Evolutionary conservation across 2,113 vertebrate genomes (phyloP).

Genomic region (Lagopus leucura): DNA sequence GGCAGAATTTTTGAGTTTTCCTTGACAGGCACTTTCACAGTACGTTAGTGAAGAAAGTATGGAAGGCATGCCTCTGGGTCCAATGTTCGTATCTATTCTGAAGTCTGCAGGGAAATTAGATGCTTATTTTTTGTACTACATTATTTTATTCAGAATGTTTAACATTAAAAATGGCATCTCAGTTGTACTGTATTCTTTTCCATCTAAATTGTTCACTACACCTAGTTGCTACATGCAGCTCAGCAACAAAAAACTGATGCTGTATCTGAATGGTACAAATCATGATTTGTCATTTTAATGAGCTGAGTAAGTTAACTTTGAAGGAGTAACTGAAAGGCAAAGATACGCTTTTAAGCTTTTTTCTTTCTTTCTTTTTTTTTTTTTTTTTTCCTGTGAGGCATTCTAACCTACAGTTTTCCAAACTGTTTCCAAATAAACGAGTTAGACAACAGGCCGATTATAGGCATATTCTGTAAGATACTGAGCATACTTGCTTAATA

Average conservation of each 20-base stretch:
- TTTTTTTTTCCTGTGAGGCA: not conserved
- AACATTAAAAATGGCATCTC: not conserved
- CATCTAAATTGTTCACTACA: not conserved
- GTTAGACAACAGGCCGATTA: not conserved
- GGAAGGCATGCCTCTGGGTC: not conserved
- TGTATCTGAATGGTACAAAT: not conserved
- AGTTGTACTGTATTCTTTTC: not conserved
- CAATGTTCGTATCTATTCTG: not conserved
- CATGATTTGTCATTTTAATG: not conserved
- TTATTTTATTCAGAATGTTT: not conserved
- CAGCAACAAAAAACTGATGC: not conserved
- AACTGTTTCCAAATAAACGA: not conserved
- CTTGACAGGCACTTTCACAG: not conserved
- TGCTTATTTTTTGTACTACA: not conserved
- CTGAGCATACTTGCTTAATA: not conserved
- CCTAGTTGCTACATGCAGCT: not conserved
- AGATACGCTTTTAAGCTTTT: not conserved
- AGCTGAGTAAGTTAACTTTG: not conserved
- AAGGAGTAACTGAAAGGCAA: not conserved
- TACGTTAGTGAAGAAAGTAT: not conserved
- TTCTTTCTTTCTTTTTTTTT: not conserved
- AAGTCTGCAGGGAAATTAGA: not conserved
- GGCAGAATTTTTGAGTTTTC: not conserved
- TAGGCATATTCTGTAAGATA: not conserved
- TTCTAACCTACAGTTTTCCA: not conserved